Percentiles rank a stretch among this genome's conserved stretches.
Conservation (phyloP, 2,797 vertebrate species). For the Botia almorhae region DNA sequence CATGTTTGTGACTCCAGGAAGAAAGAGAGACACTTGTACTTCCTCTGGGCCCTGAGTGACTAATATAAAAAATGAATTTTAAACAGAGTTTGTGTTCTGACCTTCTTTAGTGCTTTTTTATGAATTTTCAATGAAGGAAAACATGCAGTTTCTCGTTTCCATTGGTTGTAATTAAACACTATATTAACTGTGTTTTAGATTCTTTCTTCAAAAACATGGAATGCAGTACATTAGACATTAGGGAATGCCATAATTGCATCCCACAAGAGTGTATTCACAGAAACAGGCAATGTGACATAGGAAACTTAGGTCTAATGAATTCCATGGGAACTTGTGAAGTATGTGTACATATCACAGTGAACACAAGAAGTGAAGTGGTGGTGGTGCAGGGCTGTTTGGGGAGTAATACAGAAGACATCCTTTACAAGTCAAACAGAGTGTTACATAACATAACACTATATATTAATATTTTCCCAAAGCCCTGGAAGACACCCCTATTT, state of each 20-base stretch:
- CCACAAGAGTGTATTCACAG: neutral
- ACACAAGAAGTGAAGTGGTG: neutral
- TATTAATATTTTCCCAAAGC: too few species aligned
- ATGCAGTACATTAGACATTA: neutral
- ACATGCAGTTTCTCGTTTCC: neutral
- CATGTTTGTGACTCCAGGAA: neutral
- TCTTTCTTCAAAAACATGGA: neutral
- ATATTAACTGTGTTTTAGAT: neutral
- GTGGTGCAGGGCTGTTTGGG: too few species aligned
- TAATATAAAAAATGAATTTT: neutral
- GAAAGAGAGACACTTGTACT: neutral
- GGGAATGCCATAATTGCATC: neutral
- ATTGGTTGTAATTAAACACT: neutral
- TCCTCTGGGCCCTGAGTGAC: neutral
- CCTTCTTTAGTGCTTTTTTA: neutral
- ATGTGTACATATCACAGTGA: neutral
- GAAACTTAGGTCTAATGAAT: conserved; percentile 1
- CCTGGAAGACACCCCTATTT: too few species aligned
- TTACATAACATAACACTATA: too few species aligned
- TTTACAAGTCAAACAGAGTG: too few species aligned
- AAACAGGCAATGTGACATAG: neutral
- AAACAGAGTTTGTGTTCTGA: neutral
- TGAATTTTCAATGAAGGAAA: neutral
- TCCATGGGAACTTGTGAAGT: neutral
- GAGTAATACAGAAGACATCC: too few species aligned